Evolutionary conservation across 2,113 vertebrate species (phyloP).

Genomic region (Empidonax alnorum): DNA sequence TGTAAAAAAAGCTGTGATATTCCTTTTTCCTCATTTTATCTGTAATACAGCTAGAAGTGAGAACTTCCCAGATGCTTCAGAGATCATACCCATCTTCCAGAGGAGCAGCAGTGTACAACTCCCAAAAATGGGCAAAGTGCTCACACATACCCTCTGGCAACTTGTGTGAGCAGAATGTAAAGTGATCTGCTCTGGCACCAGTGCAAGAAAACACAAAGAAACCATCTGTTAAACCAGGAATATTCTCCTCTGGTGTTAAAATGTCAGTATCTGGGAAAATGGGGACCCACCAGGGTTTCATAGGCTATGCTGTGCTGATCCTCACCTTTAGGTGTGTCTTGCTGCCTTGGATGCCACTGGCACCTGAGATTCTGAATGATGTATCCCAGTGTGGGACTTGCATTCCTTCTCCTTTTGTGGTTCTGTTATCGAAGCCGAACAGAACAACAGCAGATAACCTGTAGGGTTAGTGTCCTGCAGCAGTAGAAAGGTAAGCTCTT

Average conservation of each 20-base stretch:
- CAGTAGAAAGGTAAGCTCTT: not conserved
- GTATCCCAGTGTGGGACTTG: rapidly evolving
- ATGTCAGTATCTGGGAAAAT: not conserved
- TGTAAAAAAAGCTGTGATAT: not conserved
- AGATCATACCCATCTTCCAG: not conserved
- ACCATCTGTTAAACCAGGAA: not conserved
- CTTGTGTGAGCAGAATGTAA: not conserved
- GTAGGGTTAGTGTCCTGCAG: not conserved
- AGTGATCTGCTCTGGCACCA: not conserved
- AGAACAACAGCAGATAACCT: not conserved
- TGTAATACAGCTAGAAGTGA: not conserved
- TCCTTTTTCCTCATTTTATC: not conserved
- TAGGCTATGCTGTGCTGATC: not conserved
- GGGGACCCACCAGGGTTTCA: not conserved
- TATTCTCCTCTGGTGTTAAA: not conserved
- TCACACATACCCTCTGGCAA: not conserved
- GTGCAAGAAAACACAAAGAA: not conserved
- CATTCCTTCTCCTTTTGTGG: not conserved
- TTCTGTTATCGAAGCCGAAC: not conserved
- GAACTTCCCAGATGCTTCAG: not conserved
- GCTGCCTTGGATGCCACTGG: not conserved
- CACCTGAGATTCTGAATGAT: not conserved
- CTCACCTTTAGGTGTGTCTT: not conserved
- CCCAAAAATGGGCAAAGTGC: not conserved
- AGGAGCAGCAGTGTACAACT: not conserved